Evolutionary conservation across 2,797 vertebrate species (phyloP), one percentile per base, ranked within the genome.

Genomic region (Gobio occitaniae): DNA sequence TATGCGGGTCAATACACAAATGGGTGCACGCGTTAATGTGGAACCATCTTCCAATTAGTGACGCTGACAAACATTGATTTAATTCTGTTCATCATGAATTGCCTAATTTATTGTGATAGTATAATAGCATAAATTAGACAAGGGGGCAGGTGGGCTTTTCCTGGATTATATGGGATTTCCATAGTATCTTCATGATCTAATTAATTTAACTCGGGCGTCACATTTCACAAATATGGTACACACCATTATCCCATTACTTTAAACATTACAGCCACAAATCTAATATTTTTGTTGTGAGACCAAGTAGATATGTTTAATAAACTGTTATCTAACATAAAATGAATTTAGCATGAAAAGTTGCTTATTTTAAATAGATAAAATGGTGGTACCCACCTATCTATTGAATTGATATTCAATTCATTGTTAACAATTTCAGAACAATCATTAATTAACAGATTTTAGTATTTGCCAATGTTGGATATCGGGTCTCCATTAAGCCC

Each of bases 1-100:
- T 52, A 3, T 59, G 17, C 1, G 15, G 41, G 56, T 69, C 21
- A 77, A 84, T 41, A 29, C 17, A 2, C 56, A 79, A 80, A 72
- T 65, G n/a, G 12, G 47, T 76, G 19, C 66, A 56, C 17, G 56
- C 36, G 56, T 83, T 83, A 47, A 69, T 69, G 74, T 78, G 25
- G 48, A 84, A 78, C 83, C 65, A 71, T 59, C 52, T 70, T 71
- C 66, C 52, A 84, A 84, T 84, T 78, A 84, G 75, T 21, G 65
- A 78, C 25, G 52, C 66, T 70, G 75, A 78, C 66, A 71, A 84
- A 84, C 76, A 84, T 50, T 78, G 76, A 63, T 84, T 84, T 41
- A 47, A 63, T 78, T 84, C 52, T 61, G 41, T 7, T 84, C 36
- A 61, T 70, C 75, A 48, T 32, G 52, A 54, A 74, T 74, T 85